Base-by-base conservation (phyloP, 2,113 vertebrate genomes). In the Lepus timidus region DNA sequence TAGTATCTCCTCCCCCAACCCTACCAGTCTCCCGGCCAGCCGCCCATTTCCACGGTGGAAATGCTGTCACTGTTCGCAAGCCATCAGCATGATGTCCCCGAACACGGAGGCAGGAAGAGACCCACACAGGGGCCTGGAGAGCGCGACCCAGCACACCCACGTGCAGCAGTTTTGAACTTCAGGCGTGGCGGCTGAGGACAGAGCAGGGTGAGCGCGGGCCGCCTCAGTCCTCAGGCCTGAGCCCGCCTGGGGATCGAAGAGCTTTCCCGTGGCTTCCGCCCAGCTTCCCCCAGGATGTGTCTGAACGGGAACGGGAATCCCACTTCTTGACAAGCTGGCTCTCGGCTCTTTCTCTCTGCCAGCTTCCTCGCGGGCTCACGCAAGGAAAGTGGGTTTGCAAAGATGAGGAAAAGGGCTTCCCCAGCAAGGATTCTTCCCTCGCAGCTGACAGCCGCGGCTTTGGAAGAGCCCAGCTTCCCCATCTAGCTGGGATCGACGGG, bases 51-150 rank as follows among this genome's bases (percentile, higher is more conserved):
- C n/a, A 0, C 10, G 31, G 14, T 55, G 73, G 36, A 19, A 65
- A 44, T 31, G 27, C 5, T 27, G 12, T 14, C 55, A 58, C 49
- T 17, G 4, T 44, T 8, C 68, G 33, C 55, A 70, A 82, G 84
- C 76, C 55, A 11, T 52, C 33, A 27, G 62, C 2, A 61, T 19
- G 51, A 29, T 29, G 39, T 36, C 61, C 49, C 67, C 20, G 12
- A 70, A 27, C 16, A 1, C 1, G 0, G 73, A 27, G 61, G 5
- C 74, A 49, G 65, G 49, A 93, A 67, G 90, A 51, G 51, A 13
- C 20, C 6, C 76, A 22, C 2, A 9, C 9, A 2, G 29, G 33
- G 0, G 16, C 29, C 68, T 27, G 3, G 3, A 3, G 49, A 14
- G 27, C 0, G 0, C 19, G 58, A 39, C 27, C 61, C 13, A 64